A percentile compares a stretch with the other conserved stretches of the same genome.
Conservation (phyloP, 2,888 invertebrate genomes). For the Caenorhabditis macrosperma region DNA sequence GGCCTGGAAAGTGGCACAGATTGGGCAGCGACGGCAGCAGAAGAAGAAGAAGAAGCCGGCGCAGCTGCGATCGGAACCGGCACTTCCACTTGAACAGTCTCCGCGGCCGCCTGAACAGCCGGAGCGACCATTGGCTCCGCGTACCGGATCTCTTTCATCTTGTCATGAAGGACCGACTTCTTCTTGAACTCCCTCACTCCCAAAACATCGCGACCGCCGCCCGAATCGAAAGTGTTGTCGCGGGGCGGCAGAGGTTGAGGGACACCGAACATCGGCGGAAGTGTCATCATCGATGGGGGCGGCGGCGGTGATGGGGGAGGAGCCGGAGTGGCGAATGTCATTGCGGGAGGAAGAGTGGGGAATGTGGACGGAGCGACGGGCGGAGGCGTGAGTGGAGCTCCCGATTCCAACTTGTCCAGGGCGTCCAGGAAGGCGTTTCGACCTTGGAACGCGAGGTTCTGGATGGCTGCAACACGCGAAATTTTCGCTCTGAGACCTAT, state of each 20-base stretch:
- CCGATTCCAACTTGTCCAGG: constrained; percentile 42
- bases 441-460: constrained; percentile 50
- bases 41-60: neutral
- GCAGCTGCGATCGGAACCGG: neutral
- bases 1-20: constrained; percentile 20
- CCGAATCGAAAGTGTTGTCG: constrained; percentile 11
- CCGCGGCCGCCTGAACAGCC: neutral
- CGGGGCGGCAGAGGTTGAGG: neutral
- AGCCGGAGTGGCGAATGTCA: constrained; percentile 18
- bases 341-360: constrained; percentile 22
- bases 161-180: constrained; percentile 22
- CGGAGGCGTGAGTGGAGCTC: neutral
- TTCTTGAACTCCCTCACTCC: constrained; percentile 49
- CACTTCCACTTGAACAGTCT: neutral
- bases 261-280: constrained; percentile 30
- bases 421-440: constrained; percentile 58
- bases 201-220: constrained; percentile 42
- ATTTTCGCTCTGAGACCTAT: too few relatives aligned
- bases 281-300: too few relatives aligned
- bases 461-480: constrained; percentile 51
- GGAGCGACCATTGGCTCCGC: constrained; percentile 27
- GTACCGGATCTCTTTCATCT: constrained; percentile 42
- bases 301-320: constrained; percentile 7
- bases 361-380: constrained; percentile 32
- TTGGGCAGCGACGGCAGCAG: neutral